A percentile compares a stretch with the other conserved stretches of the same genome.
Evolutionary conservation across 2,113 vertebrate species (phyloP).

Genomic region (Gallinago media): DNA sequence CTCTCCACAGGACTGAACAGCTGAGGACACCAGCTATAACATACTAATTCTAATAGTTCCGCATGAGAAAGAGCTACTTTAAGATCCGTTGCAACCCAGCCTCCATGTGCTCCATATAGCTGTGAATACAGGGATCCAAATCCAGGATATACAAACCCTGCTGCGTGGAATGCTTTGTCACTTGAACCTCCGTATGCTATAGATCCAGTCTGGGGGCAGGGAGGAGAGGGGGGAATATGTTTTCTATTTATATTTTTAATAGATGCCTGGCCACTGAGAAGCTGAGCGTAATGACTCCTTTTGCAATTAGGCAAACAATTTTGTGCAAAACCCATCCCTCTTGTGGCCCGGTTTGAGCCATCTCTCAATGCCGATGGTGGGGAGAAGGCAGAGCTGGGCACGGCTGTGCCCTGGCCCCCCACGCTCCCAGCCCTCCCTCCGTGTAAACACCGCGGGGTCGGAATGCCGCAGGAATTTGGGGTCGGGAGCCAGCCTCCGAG

Average conservation of each 20-base stretch:
- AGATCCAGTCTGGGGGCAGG: background rate
- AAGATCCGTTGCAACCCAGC: background rate
- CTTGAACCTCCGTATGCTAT: slow-evolving; percentile 4
- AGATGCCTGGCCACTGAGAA: background rate
- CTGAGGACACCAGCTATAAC: slow-evolving; percentile 6
- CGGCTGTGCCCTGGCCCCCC: background rate
- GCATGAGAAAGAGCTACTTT: background rate
- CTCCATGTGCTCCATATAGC: background rate
- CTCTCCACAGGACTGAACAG: background rate
- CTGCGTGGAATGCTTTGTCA: slow-evolving; percentile 6
- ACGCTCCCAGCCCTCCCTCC: background rate
- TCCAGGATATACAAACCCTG: slow-evolving; percentile 14
- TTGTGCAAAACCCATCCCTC: background rate
- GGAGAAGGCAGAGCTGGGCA: background rate
- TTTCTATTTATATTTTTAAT: background rate
- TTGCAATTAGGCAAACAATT: background rate
- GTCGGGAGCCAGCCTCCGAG: background rate
- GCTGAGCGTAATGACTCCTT: background rate
- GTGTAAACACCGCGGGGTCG: background rate
- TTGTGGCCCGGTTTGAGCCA: rapidly evolving
- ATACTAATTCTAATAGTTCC: background rate
- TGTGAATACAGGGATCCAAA: background rate
- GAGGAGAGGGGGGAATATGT: background rate
- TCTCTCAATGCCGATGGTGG: background rate
- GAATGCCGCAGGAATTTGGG: slow-evolving; percentile 29